Evolutionary conservation across 2,888 invertebrate species (phyloP).

Genomic region (Drosophila antonietae): DNA sequence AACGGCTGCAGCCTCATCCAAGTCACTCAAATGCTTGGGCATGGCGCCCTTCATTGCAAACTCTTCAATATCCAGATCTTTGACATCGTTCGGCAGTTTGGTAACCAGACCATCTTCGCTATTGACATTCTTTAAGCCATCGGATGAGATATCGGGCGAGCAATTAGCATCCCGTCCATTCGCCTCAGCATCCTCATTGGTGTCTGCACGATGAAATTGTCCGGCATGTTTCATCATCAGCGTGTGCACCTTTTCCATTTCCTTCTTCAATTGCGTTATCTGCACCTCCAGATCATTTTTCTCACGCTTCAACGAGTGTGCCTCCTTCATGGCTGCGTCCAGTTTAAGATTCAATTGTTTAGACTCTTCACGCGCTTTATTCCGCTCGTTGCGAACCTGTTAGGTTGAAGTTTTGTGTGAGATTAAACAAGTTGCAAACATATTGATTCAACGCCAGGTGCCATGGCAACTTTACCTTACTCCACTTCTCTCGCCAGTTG

Average conservation of each 20-base stretch:
- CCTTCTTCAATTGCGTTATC: constrained; percentile 90
- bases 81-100: constrained; percentile 75
- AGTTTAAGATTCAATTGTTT: constrained; percentile 92
- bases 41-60: constrained; percentile 88
- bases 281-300: constrained; percentile 91
- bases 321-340: constrained; percentile 91
- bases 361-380: constrained; percentile 95
- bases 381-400: constrained; percentile 94
- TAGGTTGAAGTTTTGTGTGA: constrained; percentile 9
- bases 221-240: constrained; percentile 89
- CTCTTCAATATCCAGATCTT: constrained; percentile 86
- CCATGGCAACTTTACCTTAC: constrained; percentile 87
- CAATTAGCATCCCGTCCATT: constrained; percentile 84
- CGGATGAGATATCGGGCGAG: constrained; percentile 84
- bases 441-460: constrained; percentile 56
- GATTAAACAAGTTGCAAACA: constrained; percentile 19
- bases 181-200: constrained; percentile 83
- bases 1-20: constrained; percentile 84
- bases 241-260: constrained; percentile 91
- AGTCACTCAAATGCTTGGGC: constrained; percentile 86
- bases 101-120: constrained; percentile 84
- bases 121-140: constrained; percentile 84
- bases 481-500: constrained; percentile 98
- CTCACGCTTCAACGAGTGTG: constrained; percentile 90
- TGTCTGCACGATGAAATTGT: constrained; percentile 87